Percentiles rank a stretch among this genome's conserved stretches.
Evolutionary conservation across 1,140 invertebrate species (phyloP).

Genomic region (Drosophila willistoni): DNA sequence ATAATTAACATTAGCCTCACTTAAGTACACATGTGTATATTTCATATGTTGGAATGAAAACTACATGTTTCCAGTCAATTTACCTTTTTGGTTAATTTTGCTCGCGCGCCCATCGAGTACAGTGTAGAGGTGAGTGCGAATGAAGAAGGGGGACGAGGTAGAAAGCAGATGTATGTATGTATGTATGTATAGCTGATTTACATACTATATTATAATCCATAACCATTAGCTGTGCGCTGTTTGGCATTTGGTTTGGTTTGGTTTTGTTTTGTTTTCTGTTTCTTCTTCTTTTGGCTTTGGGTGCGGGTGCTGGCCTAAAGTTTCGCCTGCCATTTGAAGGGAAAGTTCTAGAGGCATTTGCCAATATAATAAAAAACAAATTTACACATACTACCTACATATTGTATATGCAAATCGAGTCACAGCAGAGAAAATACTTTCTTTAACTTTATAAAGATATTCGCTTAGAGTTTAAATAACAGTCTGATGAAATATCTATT

Average conservation of each 20-base stretch:
- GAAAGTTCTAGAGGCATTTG: constrained; percentile 58
- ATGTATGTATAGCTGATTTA: constrained; percentile 27
- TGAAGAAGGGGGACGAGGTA: constrained; percentile 3
- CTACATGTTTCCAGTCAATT: constrained; percentile 69
- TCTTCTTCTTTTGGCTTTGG: constrained; percentile 30
- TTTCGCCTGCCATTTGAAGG: constrained; percentile 47
- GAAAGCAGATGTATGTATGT: constrained; percentile 46
- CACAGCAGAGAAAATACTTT: constrained; percentile 7
- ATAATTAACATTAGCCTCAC: constrained; percentile 4
- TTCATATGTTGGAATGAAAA: constrained; percentile 8
- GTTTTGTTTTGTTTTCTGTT: constrained; percentile 39
- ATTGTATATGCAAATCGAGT: constrained; percentile 1
- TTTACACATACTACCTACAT: not conserved
- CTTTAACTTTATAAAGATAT: not conserved
- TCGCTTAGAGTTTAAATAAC: not conserved
- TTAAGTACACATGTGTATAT: not conserved
- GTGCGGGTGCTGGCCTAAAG: constrained; percentile 40
- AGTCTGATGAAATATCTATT: not conserved
- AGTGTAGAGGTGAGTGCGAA: not conserved
- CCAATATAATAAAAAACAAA: not conserved
- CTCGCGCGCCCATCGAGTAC: constrained; percentile 10
- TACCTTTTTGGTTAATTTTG: constrained; percentile 70
- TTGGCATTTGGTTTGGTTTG: constrained; percentile 51
- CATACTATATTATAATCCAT: constrained; percentile 23
- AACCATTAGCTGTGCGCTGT: constrained; percentile 64